A percentile compares a stretch with the other conserved stretches of the same genome.
phyloP scores from a whole-genome alignment of 1,140 invertebrate species.

The Mactra quadrangularis region DNA sequence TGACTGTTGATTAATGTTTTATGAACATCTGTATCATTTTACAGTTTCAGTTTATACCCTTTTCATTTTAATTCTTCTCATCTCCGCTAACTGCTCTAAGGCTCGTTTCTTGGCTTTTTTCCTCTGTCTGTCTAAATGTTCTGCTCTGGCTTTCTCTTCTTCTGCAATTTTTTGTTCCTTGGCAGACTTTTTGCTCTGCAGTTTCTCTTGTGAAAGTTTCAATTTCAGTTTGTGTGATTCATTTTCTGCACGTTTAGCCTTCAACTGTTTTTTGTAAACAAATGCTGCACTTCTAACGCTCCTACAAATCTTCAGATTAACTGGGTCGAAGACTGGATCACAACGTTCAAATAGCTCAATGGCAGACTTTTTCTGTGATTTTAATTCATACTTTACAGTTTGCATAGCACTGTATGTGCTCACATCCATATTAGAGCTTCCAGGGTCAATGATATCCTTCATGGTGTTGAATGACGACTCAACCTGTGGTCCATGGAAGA shows the following conservation, averaged over 20 bases:
- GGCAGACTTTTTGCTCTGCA: neutral
- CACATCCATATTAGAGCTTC: too few relatives aligned
- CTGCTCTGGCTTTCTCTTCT: neutral
- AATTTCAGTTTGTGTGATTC: neutral
- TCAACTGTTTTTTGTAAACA: neutral
- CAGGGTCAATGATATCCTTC: too few relatives aligned
- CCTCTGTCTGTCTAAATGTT: neutral
- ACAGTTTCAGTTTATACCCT: too few relatives aligned
- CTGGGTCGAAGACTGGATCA: neutral
- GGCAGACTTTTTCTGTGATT: too few relatives aligned
- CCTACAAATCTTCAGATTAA: neutral
- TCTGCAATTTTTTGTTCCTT: neutral
- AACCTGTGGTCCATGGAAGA: too few relatives aligned
- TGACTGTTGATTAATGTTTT: too few relatives aligned
- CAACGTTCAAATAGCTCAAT: neutral
- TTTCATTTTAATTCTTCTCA: neutral
- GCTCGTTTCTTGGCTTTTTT: constrained; percentile 9
- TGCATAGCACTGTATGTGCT: too few relatives aligned
- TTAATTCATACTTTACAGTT: too few relatives aligned
- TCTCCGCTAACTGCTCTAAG: neutral
- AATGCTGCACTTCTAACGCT: neutral
- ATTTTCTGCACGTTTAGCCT: neutral
- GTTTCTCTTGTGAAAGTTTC: constrained; percentile 8
- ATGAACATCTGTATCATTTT: too few relatives aligned
- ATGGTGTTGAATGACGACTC: too few relatives aligned